Conservation (phyloP, 2,113 vertebrate species). For the Neotoma lepida region DNA sequence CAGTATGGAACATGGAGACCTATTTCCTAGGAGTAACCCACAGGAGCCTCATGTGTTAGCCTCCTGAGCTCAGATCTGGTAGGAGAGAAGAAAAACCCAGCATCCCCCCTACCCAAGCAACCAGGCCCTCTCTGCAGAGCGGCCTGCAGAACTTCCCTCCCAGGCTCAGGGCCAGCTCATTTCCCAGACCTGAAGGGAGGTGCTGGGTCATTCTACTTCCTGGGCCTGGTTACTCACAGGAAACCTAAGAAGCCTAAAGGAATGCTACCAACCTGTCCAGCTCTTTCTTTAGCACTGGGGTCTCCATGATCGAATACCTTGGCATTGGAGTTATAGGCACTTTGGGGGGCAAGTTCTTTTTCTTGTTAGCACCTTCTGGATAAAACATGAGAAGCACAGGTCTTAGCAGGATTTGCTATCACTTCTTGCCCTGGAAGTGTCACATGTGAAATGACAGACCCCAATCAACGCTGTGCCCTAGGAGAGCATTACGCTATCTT, state of each 20-base stretch:
- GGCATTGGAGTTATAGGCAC: conserved; percentile 94
- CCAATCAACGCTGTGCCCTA: too few species aligned
- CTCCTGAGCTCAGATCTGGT: not conserved
- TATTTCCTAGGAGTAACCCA: not conserved
- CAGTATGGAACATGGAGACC: not conserved
- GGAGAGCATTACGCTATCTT: not conserved
- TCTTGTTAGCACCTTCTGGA: conserved; percentile 82
- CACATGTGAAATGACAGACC: conserved; percentile 11
- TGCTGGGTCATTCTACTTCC: not conserved
- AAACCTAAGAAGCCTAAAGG: not conserved
- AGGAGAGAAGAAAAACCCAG: not conserved
- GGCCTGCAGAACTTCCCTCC: not conserved
- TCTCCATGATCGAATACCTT: conserved; percentile 95
- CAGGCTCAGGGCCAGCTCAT: not conserved
- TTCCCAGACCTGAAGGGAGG: not conserved
- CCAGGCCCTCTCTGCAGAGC: not conserved
- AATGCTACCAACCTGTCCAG: conserved; percentile 88
- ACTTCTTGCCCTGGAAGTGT: not conserved
- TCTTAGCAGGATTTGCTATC: not conserved
- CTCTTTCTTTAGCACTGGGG: conserved; percentile 93
- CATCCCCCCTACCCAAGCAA: not conserved
- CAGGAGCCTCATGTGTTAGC: not conserved
- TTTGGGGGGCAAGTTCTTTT: conserved; percentile 75
- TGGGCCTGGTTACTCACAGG: not conserved
- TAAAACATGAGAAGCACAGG: conserved; percentile 47